phyloP scores from a whole-genome alignment of 2,888 invertebrate genomes.

The Nomada lathburiana region DNA sequence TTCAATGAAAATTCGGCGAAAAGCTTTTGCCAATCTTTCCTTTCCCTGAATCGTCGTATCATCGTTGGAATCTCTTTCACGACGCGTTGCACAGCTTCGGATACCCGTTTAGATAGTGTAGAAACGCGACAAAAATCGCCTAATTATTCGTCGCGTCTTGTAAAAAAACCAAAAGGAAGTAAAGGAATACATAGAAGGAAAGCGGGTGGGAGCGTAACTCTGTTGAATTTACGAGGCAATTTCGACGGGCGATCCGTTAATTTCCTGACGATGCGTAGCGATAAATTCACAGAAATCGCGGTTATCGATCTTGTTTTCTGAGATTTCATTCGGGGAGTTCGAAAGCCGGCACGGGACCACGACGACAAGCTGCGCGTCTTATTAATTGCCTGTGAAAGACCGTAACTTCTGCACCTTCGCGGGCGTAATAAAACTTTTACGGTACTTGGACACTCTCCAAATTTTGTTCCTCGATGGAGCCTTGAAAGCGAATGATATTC shows the following conservation, averaged over 20 bases:
- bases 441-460: neutral
- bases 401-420: constrained; percentile 2
- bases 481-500: neutral
- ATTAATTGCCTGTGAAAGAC: constrained; percentile 43
- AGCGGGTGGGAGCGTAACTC: constrained; percentile 26
- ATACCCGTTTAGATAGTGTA: constrained; percentile 80
- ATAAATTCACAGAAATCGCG: constrained; percentile 74
- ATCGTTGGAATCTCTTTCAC: constrained; percentile 38
- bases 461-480: neutral
- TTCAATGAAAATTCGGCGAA: neutral
- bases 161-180: neutral
- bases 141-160: constrained; percentile 76
- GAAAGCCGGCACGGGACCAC: neutral
- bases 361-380: constrained; percentile 27
- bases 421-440: constrained; percentile 24
- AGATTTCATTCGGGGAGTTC: constrained; percentile 13
- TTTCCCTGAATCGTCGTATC: constrained; percentile 58
- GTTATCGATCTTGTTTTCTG: constrained; percentile 71
- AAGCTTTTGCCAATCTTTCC: constrained; percentile 6
- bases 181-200: constrained; percentile 36
- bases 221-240: constrained; percentile 78
- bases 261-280: constrained; percentile 73
- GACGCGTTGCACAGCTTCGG: constrained; percentile 72
- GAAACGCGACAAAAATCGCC: constrained; percentile 54
- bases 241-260: constrained; percentile 76